Evolutionary conservation across 2,797 vertebrate species (phyloP), one percentile per base, ranked within the genome.

Genomic region (Saxicola maurus): DNA sequence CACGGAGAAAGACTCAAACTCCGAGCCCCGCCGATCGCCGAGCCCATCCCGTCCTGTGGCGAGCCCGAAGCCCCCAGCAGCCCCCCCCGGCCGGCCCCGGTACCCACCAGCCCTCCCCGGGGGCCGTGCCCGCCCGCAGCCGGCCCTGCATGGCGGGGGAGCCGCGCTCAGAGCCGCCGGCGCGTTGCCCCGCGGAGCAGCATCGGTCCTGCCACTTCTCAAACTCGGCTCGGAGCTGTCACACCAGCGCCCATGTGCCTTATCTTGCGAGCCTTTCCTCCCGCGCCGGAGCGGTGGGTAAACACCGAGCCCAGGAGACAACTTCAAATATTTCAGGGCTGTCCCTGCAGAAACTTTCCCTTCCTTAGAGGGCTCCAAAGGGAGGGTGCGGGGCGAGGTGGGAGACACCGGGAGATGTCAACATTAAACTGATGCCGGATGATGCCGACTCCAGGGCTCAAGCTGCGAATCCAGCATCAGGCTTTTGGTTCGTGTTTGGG

Each of bases 321-420:
- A 90, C 89, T 77, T 78, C 52, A 45, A 82, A 52, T 82, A 89
- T 94, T 83, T 92, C 84, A 84, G 92, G 77, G 88, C 12, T 86
- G 93, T 86, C 94, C 93, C 88, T 86, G 61, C 82, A 96, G 82
- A 95, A 95, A 94, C 94, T 95, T 96, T 94, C 82, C 90, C 76
- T 95, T 95, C 92, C 94, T 94, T 79, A 84, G 80, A 91, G 90
- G 71, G 84, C 91, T 92, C 72, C 53, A 56, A 40, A 83, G 91
- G 66, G 95, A 95, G 95, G 90, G 86, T 89, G 87, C 73, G 67
- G 64, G 53, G 86, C n/a, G 65, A 88, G 76, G 57, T 83, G 89
- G 78, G 89, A 90, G 86, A 91, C 80, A 64, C 67, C 51, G 74
- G 91, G 71, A 95, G 82, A 95, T 92, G 96, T 95, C 96, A 96